phyloP scores from a whole-genome alignment of 2,888 invertebrate genomes.

The Cantharis flavilabris region DNA sequence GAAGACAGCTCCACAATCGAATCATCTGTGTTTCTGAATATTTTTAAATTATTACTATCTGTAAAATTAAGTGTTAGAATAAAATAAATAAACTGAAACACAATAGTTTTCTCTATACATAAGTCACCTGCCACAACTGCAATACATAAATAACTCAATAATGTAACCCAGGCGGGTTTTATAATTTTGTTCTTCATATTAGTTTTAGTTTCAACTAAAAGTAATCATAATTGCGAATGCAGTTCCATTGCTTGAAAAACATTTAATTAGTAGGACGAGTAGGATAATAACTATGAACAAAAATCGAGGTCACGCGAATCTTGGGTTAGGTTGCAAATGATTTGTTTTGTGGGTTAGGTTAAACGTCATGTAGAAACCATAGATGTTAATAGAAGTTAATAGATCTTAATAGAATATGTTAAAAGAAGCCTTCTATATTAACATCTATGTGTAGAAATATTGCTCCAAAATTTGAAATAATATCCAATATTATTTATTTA shows the following conservation, averaged over 20 bases:
- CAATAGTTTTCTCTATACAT: not conserved
- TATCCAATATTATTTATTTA: too few relatives aligned
- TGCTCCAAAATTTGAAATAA: too few relatives aligned
- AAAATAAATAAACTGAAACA: not conserved
- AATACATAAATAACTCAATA: not conserved
- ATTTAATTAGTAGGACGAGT: not conserved
- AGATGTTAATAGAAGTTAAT: too few relatives aligned
- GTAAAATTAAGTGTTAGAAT: not conserved
- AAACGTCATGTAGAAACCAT: too few relatives aligned
- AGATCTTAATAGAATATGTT: too few relatives aligned
- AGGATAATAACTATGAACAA: too few relatives aligned
- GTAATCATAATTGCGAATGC: not conserved
- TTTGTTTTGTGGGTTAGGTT: too few relatives aligned
- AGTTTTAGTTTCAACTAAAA: not conserved
- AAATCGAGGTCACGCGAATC: too few relatives aligned
- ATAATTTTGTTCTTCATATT: not conserved
- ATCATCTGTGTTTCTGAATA: not conserved
- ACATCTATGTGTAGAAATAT: too few relatives aligned
- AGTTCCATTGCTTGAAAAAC: not conserved
- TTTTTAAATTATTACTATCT: not conserved
- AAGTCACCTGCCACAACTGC: not conserved
- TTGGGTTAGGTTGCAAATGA: too few relatives aligned
- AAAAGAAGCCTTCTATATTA: too few relatives aligned
- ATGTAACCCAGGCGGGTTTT: not conserved
- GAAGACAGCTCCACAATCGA: not conserved